These are phyloP conservation scores for Drosophila pandora DNA, from an alignment of 1,140 invertebrate species.

Conservation along the genomic window DNA sequence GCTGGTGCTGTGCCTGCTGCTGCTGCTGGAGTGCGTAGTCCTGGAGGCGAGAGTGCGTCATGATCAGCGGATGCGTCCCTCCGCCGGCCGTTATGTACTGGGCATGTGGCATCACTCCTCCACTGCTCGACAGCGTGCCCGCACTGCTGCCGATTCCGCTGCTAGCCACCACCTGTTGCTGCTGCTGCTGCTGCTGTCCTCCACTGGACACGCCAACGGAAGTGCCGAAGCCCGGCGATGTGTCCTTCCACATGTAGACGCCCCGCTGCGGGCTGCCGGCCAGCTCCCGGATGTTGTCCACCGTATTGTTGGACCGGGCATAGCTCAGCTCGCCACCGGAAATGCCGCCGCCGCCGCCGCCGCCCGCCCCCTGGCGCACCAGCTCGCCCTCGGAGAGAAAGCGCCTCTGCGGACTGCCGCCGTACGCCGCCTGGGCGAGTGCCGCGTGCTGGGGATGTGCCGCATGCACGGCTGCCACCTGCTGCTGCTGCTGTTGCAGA, in stretches of 20 bases:
- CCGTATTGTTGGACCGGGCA: slow-evolving; percentile 86
- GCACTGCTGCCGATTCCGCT: slow-evolving; percentile 76
- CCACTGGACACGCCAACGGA: background rate
- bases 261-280: slow-evolving; percentile 93
- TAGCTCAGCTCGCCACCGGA: slow-evolving; percentile 85
- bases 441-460: slow-evolving; percentile 55
- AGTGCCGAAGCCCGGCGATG: slow-evolving; percentile 84
- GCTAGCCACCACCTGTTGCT: slow-evolving; percentile 36
- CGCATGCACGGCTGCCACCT: slow-evolving; percentile 34
- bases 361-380: slow-evolving; percentile 87
- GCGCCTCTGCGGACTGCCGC: slow-evolving; percentile 90
- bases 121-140: slow-evolving; percentile 72
- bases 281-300: slow-evolving; percentile 90
- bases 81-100: slow-evolving; percentile 76
- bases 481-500: slow-evolving; percentile 48
- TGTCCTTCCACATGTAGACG: slow-evolving; percentile 93
- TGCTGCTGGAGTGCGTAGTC: slow-evolving; percentile 64
- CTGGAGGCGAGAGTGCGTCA: slow-evolving; percentile 78
- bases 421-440: slow-evolving; percentile 73
- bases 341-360: slow-evolving; percentile 52
- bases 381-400: slow-evolving; percentile 94
- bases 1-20: slow-evolving; percentile 55
- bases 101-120: slow-evolving; percentile 64
- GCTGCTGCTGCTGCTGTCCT: slow-evolving; percentile 33
- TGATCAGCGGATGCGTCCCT: slow-evolving; percentile 68